These are phyloP conservation scores for Macquaria australasica DNA, from an alignment of 2,113 vertebrate species.

Conservation along the genomic window DNA sequence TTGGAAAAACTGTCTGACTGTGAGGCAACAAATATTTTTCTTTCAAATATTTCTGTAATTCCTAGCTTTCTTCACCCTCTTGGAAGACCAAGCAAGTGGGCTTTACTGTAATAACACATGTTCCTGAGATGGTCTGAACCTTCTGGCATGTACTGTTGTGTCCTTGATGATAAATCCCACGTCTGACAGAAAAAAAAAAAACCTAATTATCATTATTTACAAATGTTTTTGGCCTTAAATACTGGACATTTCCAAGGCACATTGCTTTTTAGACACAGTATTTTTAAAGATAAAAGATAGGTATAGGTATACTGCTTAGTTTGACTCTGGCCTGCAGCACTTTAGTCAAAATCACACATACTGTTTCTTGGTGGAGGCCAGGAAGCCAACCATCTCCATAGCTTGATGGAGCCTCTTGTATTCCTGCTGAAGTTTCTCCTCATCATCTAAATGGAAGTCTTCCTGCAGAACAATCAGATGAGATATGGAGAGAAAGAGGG, in stretches of 20 bases:
- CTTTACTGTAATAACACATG: not conserved
- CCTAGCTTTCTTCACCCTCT: not conserved
- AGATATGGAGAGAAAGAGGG: not conserved
- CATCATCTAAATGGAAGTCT: conserved; percentile 89
- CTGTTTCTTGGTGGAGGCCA: conserved; percentile 94
- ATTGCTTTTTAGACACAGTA: not conserved
- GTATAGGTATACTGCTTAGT: not conserved
- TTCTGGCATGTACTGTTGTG: not conserved
- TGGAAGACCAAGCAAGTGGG: no score
- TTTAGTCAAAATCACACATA: conserved; percentile 74
- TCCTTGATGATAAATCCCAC: not conserved
- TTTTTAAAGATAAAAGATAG: not conserved
- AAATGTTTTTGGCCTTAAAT: not conserved
- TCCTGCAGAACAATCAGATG: conserved; percentile 78
- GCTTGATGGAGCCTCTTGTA: conserved; percentile 95
- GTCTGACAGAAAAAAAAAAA: not conserved
- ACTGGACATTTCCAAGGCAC: not conserved
- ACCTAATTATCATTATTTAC: not conserved
- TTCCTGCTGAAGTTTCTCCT: conserved; percentile 88
- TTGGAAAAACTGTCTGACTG: not conserved
- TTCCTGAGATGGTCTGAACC: not conserved
- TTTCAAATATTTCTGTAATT: not conserved
- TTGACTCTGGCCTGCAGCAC: not conserved
- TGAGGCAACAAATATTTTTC: not conserved
- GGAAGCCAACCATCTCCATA: conserved; percentile 99